Conservation (phyloP, 2,888 invertebrate genomes). For the Caenorhabditis imperialis region DNA sequence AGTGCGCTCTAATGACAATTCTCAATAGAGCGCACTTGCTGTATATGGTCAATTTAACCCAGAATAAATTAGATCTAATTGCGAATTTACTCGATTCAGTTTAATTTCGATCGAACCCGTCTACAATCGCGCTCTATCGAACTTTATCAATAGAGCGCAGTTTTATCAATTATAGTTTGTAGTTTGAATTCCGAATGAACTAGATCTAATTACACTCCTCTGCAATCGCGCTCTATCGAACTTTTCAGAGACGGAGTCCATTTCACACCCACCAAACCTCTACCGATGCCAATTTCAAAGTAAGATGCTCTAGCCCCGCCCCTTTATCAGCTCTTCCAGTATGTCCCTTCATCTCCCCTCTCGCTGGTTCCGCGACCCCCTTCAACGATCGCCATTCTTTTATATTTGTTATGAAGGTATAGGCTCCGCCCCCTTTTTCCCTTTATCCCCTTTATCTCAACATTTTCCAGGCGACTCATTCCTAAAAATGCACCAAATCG, state of each 20-base stretch:
- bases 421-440: background rate
- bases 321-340: background rate
- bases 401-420: slow-evolving; percentile 39
- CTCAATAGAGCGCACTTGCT: no score
- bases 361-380: slow-evolving; percentile 11
- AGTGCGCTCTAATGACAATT: no score
- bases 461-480: slow-evolving; percentile 12
- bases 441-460: background rate
- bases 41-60: no score
- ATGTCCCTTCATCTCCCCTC: slow-evolving; percentile 12
- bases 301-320: background rate
- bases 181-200: no score
- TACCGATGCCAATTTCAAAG: slow-evolving; percentile 32
- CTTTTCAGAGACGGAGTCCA: background rate
- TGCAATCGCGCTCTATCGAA: no score
- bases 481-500: slow-evolving; percentile 1
- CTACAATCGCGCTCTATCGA: no score
- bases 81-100: no score
- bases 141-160: no score
- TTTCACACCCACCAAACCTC: slow-evolving; percentile 8
- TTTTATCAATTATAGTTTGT: no score
- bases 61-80: no score
- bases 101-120: no score
- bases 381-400: background rate
- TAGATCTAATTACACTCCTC: no score